Evolutionary conservation across 2,888 invertebrate genomes (phyloP).

Genomic region (Coleophora deauratella): DNA sequence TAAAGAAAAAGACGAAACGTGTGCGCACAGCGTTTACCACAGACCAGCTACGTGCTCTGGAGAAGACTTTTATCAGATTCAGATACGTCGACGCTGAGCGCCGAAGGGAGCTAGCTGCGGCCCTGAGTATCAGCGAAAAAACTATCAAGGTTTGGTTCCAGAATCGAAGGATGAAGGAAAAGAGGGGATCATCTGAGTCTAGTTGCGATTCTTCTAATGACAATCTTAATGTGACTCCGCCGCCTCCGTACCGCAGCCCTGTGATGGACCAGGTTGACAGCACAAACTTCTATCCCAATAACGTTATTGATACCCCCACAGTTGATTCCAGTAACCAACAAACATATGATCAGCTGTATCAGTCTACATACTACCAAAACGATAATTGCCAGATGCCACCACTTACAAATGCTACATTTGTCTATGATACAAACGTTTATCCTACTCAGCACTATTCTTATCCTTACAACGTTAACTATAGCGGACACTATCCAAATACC

Average conservation of each 20-base stretch:
- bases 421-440: constrained; percentile 24
- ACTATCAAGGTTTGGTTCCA: constrained; percentile 88
- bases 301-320: no score
- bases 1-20: constrained; percentile 48
- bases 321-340: no score
- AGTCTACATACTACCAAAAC: not conserved
- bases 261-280: not conserved
- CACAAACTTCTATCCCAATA: no score
- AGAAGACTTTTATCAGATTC: not conserved
- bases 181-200: constrained; percentile 7
- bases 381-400: not conserved
- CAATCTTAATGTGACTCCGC: constrained; percentile 4
- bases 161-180: constrained; percentile 77
- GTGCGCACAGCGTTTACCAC: not conserved
- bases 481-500: not conserved
- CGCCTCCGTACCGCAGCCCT: not conserved
- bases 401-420: not conserved
- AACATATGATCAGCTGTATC: no score
- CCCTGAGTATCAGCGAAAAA: constrained; percentile 69
- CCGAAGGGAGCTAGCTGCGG: not conserved
- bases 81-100: not conserved
- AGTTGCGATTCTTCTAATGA: not conserved
- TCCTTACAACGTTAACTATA: constrained; percentile 11
- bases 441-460: constrained; percentile 37
- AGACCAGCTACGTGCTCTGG: not conserved